Evolutionary conservation across 2,113 vertebrate species (phyloP).

Genomic region (Mus musculus): DNA sequence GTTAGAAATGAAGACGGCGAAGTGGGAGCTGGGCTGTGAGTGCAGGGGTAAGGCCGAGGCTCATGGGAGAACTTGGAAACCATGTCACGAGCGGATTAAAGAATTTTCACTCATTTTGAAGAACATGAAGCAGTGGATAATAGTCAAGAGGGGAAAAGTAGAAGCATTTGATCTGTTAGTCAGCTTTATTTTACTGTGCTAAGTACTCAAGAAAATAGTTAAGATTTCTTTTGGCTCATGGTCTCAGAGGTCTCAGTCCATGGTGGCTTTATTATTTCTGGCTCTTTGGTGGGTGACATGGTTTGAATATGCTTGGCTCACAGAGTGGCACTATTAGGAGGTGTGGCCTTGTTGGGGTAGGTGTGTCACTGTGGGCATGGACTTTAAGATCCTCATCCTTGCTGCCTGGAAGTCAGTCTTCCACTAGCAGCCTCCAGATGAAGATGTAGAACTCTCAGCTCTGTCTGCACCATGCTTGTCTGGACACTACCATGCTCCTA

Average conservation of each 20-base stretch:
- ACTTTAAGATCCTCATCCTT: no score
- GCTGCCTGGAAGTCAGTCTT: no score
- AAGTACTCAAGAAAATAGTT: background rate
- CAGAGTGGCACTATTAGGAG: no score
- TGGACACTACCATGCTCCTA: no score
- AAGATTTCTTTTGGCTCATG: background rate
- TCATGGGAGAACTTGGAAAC: background rate
- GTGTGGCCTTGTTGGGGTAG: no score
- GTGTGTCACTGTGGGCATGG: no score
- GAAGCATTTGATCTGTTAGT: background rate
- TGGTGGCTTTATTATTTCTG: background rate
- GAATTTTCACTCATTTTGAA: background rate
- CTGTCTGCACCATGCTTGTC: no score
- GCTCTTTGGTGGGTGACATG: no score
- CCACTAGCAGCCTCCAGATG: no score
- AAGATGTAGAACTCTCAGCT: no score
- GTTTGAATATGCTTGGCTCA: no score
- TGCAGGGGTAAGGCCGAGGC: background rate
- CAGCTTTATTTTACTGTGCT: background rate
- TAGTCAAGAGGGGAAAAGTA: background rate
- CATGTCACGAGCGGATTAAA: background rate
- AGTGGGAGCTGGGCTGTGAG: background rate
- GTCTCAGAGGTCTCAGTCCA: background rate
- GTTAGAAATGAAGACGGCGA: background rate
- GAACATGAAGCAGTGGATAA: background rate